Conservation (phyloP, 2,888 invertebrate genomes). For the Dryocosmus kuriphilus region DNA sequence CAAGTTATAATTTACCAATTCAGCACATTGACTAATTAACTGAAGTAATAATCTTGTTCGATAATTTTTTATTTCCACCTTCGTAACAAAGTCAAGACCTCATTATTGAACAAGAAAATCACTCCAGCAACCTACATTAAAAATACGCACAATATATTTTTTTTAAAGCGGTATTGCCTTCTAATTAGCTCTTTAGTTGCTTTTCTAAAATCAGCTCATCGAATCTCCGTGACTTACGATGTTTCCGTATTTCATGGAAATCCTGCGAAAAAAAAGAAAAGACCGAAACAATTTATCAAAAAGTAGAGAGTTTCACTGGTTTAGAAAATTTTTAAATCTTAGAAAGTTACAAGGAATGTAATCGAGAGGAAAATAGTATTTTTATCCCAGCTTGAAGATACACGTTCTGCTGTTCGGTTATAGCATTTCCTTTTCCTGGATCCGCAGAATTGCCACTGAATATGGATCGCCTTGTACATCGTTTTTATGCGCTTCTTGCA, state of each 20-base stretch:
- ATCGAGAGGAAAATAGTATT: slow-evolving; percentile 5
- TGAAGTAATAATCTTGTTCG: background rate
- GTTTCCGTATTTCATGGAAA: slow-evolving; percentile 30
- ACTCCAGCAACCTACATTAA: background rate
- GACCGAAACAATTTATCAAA: slow-evolving; percentile 10
- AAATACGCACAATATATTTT: background rate
- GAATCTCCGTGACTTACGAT: slow-evolving; percentile 25
- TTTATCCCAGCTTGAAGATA: slow-evolving; percentile 20
- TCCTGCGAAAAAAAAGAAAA: slow-evolving; percentile 33
- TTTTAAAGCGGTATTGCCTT: background rate
- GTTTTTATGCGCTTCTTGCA: background rate
- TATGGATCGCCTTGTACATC: background rate
- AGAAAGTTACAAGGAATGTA: slow-evolving; percentile 33
- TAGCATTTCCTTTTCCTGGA: background rate
- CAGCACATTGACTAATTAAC: background rate
- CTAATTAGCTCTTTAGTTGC: background rate
- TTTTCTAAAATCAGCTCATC: slow-evolving; percentile 21
- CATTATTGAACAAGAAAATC: slow-evolving; percentile 1
- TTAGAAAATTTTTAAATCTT: slow-evolving; percentile 14
- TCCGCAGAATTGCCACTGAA: slow-evolving; percentile 33
- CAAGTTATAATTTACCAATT: background rate
- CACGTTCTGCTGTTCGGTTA: background rate
- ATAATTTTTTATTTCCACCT: background rate
- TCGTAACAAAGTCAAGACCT: background rate
- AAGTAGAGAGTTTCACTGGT: slow-evolving; percentile 17